A percentile compares a stretch with the other conserved stretches of the same genome.
Conservation (phyloP, 2,888 invertebrate genomes). For the Cryptus viduatorius region DNA sequence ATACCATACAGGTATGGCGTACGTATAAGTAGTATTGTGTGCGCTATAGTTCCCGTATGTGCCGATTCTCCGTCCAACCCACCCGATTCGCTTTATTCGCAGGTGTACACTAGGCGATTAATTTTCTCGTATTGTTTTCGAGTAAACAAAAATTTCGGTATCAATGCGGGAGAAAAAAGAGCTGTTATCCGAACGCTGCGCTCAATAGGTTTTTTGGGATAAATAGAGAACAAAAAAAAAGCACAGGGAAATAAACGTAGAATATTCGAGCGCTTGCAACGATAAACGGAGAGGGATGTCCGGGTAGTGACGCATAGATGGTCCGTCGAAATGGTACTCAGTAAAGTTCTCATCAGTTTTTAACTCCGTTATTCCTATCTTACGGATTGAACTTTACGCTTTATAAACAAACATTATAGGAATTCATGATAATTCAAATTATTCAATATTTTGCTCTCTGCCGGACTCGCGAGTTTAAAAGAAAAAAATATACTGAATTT, state of each 20-base stretch:
- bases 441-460: no score
- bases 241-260: constrained; percentile 13
- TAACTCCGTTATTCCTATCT: no score
- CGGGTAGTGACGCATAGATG: neutral
- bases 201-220: neutral
- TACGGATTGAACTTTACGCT: no score
- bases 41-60: constrained; percentile 22
- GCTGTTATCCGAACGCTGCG: constrained; percentile 15
- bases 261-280: neutral
- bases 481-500: no score
- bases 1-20: neutral
- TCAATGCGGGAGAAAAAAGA: constrained; percentile 34
- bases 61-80: constrained; percentile 31
- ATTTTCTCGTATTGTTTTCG: constrained; percentile 40
- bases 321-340: neutral
- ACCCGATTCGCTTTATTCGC: constrained; percentile 5
- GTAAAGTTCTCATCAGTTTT: no score
- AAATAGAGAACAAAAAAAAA: constrained; percentile 5
- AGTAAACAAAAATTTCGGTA: constrained; percentile 50
- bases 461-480: no score
- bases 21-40: constrained; percentile 5
- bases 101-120: constrained; percentile 10
- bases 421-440: no score
- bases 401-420: no score
- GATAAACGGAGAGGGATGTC: neutral